Evolutionary conservation across 2,113 vertebrate genomes (phyloP), one percentile per base, ranked within the genome.

Genomic region (Antidorcas marsupialis): DNA sequence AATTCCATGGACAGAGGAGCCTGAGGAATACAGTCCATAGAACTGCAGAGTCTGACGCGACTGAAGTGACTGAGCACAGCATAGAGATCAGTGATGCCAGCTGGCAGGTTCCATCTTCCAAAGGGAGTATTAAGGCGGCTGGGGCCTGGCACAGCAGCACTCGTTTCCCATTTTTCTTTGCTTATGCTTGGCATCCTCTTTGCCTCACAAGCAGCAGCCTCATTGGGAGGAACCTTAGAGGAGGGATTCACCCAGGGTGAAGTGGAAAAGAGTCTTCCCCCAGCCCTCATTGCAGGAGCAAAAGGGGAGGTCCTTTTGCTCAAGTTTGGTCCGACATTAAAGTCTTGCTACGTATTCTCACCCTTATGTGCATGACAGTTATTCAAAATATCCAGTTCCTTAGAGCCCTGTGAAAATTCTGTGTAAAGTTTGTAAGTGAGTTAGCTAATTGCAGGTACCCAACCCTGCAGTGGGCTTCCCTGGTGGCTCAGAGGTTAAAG

Each of bases 31-130:
- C 23, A 76, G 36, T 27, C 36, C 3, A 43, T 1, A 4, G 36
- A 14, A 12, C 3, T 43, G 39, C 23, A 7, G 36, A 74, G 36
- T 27, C 12, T 43, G 36, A 43, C 0, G 0, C 12, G 6, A 76
- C 36, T 14, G 36, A 14, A 13, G 36, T 27, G 36, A 76, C 36
- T 74, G 71, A 27, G 23, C 23, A 76, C 5, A 27, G 71, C 12
- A 3, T 2, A 43, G 21, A 1, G 12, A 11, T 30, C 36, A 55
- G 62, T 28, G 21, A 33, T 7, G 28, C 25, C n/a, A 79, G 81
- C 28, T 2, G n/a, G 39, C 17, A 57, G 60, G 9, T 39, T 89
- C 47, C 17, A 12, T 50, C 59, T 87, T 27, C 30, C 14, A 1
- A 11, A n/a, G 12, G 6, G 21, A 62, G 47, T 39, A 3, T 45